Conservation (phyloP, 2,888 invertebrate genomes). For the Rambutsinella grinnellia region DNA sequence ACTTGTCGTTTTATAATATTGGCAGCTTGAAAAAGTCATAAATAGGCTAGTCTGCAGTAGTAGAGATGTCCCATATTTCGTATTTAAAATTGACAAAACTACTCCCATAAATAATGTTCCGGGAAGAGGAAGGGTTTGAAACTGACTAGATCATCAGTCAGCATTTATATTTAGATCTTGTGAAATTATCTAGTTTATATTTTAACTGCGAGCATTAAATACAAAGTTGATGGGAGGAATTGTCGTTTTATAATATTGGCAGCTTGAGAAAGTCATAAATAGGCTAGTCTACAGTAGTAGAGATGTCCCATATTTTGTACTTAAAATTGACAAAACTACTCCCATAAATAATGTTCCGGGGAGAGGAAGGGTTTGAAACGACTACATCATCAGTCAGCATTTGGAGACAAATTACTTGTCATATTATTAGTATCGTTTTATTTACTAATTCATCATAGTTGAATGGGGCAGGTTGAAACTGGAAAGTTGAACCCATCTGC, state of each 20-base stretch:
- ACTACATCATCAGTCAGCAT: background rate
- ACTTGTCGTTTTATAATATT: too few species aligned
- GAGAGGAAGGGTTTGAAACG: background rate
- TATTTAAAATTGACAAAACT: slow-evolving; percentile 22
- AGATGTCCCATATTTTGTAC: slow-evolving; percentile 3
- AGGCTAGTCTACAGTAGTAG: background rate
- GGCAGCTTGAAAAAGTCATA: too few species aligned
- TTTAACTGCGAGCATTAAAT: too few species aligned
- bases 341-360: slow-evolving; percentile 25
- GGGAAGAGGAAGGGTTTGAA: background rate
- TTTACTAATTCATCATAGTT: background rate
- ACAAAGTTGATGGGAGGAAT: too few species aligned
- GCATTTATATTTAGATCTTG: too few species aligned
- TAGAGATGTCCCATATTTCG: slow-evolving; percentile 5
- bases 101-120: slow-evolving; percentile 30
- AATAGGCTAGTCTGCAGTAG: background rate
- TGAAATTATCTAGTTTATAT: too few species aligned
- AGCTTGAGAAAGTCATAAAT: too few species aligned
- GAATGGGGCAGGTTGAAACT: background rate
- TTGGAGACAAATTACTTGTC: background rate
- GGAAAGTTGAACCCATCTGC: too few species aligned
- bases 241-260: background rate
- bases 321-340: slow-evolving; percentile 28
- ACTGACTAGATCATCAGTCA: background rate
- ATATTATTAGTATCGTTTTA: background rate